Evolutionary conservation across 2,888 invertebrate species (phyloP), one percentile per base, ranked within the genome.

Genomic region (Colletes collaris): DNA sequence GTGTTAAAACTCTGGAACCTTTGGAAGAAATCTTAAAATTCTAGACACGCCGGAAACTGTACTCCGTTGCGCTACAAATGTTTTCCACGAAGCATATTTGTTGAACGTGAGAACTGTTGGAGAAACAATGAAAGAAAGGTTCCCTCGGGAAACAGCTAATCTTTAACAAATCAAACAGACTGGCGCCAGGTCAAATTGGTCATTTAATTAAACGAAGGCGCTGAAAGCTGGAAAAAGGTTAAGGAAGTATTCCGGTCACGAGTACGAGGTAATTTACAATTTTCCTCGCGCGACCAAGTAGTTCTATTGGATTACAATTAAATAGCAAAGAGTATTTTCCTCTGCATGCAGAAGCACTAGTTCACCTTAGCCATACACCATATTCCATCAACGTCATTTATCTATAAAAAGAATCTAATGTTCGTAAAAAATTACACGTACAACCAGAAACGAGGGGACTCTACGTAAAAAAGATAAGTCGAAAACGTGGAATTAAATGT

Each of bases 271-370:
- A 67, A 70, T 69, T 68, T 73, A 56, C 50, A 13, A 72, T 80
- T 49, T 56, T 72, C 58, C 7, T 4, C 16, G 44, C 10, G 52
- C 74, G 81, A 65, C 60, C 76, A 70, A 81, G 79, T 80, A 60
- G 71, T 74, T 69, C 74, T 85, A 88, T 88, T 74, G 86, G 81
- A 85, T 87, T 87, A 87, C 87, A 78, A 88, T 88, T 88, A 87
- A 67, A 58, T 68, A 75, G 70, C 79, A 81, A 87, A 83, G 82
- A 70, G 44, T 62, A 40, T 62, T 71, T 71, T 52, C 53, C 55
- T 58, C 49, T 62, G n/a, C 72, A 67, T 70, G 44, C 44, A 69
- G 52, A 66, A 75, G 81, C 65, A 62, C n/a, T 46, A 19, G 53
- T 49, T 53, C 59, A 67, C 72, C 60, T 67, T 46, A 50, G 40